Conservation (phyloP, 2,888 invertebrate genomes). For the Limnephilus rhombicus region DNA sequence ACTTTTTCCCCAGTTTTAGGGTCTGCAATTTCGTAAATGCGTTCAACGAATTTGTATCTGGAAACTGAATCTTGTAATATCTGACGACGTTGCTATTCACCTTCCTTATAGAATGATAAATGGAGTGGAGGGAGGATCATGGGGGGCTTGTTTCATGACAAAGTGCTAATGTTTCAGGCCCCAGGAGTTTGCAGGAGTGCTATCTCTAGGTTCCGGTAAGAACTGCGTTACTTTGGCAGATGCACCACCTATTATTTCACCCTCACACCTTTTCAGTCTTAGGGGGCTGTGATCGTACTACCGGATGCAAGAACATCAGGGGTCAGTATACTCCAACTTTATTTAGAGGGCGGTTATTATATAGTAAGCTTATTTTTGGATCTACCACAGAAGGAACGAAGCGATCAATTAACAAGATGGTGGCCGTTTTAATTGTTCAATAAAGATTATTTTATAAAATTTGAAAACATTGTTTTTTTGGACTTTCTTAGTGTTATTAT, state of each 20-base stretch:
- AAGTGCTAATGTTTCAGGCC: neutral
- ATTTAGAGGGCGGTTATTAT: no score
- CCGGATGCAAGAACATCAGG: no score
- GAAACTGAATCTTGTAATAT: neutral
- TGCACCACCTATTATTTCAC: neutral
- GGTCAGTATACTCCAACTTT: no score
- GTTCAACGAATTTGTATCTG: neutral
- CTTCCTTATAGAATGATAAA: neutral
- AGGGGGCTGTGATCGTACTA: neutral
- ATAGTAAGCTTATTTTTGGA: no score
- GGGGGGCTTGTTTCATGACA: neutral
- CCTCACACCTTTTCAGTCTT: neutral
- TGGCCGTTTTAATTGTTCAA: no score
- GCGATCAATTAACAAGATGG: no score
- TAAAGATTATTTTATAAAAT: no score
- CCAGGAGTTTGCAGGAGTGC: neutral
- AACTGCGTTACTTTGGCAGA: neutral
- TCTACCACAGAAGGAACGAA: no score
- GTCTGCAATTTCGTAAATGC: neutral
- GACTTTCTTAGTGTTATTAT: no score
- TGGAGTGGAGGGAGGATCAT: neutral
- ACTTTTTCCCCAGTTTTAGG: neutral
- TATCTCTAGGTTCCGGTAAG: neutral
- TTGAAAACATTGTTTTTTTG: no score
- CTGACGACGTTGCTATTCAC: neutral